Evolutionary conservation across 2,888 invertebrate species (phyloP).

Genomic region (Macrophya alboannulata): DNA sequence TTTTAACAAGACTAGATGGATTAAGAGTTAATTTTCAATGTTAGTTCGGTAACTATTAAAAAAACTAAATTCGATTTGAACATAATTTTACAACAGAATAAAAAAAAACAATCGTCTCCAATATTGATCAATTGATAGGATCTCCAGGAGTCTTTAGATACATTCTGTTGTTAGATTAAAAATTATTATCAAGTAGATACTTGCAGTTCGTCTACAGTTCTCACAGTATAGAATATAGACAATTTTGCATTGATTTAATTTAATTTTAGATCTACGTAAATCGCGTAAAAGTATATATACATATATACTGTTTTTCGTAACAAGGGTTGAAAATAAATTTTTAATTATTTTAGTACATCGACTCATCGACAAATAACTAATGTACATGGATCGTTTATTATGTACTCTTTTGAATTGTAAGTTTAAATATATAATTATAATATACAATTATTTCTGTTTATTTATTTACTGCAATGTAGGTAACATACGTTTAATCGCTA

Average conservation of each 20-base stretch:
- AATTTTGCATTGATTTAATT: background rate
- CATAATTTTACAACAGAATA: background rate
- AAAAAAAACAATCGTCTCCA: background rate
- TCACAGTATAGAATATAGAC: conserved; percentile 19
- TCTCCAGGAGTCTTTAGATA: background rate
- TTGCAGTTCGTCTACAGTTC: conserved; percentile 22
- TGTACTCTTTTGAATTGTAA: background rate
- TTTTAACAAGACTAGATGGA: background rate
- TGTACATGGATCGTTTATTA: background rate
- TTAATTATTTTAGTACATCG: background rate
- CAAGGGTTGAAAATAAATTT: background rate
- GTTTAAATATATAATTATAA: background rate
- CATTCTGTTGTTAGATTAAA: background rate
- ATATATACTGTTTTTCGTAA: background rate
- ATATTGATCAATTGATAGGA: background rate
- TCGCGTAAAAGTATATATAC: background rate
- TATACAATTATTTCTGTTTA: conserved; percentile 11
- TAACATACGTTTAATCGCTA: background rate
- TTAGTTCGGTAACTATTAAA: background rate
- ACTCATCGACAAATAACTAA: conserved; percentile 34
- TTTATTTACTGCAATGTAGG: conserved; percentile 28
- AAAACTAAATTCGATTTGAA: background rate
- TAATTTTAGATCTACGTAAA: background rate
- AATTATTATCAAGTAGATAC: background rate
- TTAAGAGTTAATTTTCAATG: background rate